Evolutionary conservation across 2,797 vertebrate species (phyloP).

Genomic region (Hydrolagus colliei): DNA sequence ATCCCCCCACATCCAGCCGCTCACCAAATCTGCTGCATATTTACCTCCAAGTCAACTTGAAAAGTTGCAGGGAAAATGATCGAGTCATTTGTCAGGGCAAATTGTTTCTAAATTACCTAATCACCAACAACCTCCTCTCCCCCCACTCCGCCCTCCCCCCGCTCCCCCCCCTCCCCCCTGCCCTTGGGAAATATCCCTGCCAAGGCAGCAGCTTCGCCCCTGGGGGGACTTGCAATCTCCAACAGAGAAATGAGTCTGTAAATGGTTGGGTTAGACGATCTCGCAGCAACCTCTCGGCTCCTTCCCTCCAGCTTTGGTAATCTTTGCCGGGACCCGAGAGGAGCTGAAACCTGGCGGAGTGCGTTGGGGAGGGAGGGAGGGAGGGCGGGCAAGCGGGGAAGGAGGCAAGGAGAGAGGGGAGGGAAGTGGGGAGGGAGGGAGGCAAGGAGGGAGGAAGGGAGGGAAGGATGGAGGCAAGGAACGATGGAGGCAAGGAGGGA

Average conservation of each 20-base stretch:
- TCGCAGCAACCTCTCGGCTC: too few relatives aligned
- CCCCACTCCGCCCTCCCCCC: too few relatives aligned
- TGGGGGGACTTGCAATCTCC: conserved; percentile 33
- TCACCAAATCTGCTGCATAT: conserved; percentile 34
- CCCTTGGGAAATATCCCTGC: conserved; percentile 38
- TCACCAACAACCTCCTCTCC: conserved; percentile 34
- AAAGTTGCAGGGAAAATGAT: conserved; percentile 44
- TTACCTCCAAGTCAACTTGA: conserved; percentile 39
- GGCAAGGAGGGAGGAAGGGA: too few relatives aligned
- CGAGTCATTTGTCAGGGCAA: conserved; percentile 51
- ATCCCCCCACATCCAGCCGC: too few relatives aligned
- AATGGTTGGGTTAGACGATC: too few relatives aligned
- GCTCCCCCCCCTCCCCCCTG: too few relatives aligned
- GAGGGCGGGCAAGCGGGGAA: not conserved
- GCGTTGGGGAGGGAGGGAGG: not conserved
- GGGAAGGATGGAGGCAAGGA: too few relatives aligned
- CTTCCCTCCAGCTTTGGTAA: too few relatives aligned
- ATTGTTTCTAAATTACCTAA: conserved; percentile 53
- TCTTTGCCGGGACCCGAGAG: too few relatives aligned
- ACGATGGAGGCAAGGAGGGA: too few relatives aligned
- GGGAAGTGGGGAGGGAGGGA: too few relatives aligned
- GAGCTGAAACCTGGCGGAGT: not conserved
- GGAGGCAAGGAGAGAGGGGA: too few relatives aligned
- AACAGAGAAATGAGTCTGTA: not conserved
- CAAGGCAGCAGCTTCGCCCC: conserved; percentile 40